Conservation (phyloP, 2,888 invertebrate genomes). For the Strigamia crassipes region DNA sequence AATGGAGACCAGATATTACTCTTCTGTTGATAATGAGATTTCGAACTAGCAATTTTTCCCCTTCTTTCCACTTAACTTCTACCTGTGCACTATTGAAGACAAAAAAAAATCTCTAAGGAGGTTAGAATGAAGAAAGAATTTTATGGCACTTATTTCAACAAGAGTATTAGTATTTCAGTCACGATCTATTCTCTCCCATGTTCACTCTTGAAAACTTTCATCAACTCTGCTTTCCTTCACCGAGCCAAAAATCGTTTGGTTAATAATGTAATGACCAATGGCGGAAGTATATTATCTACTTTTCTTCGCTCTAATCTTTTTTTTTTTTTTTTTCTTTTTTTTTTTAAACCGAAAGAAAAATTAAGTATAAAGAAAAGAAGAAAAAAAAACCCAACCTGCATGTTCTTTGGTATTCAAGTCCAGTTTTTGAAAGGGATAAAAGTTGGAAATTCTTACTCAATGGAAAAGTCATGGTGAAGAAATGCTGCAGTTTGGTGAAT, state of each 20-base stretch:
- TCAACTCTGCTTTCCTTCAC: constrained; percentile 21
- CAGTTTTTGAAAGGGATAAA: constrained; percentile 12
- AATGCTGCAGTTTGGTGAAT: constrained; percentile 16
- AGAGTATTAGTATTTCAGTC: constrained; percentile 16
- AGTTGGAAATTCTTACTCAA: constrained; percentile 5
- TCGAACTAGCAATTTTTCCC: background rate
- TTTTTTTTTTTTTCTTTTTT: background rate
- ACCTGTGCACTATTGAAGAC: background rate
- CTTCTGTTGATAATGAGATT: constrained; percentile 8
- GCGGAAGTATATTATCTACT: constrained; percentile 21
- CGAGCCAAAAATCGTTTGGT: constrained; percentile 21
- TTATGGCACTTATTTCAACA: constrained; percentile 12
- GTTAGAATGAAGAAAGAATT: constrained; percentile 16
- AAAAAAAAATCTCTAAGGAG: constrained; percentile 12
- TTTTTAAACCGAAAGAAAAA: background rate
- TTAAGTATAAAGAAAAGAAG: background rate
- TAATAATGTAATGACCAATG: constrained; percentile 21
- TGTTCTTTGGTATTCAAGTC: constrained; percentile 13
- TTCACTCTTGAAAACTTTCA: constrained; percentile 21
- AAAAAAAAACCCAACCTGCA: background rate
- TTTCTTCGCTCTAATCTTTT: background rate
- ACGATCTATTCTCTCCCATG: constrained; percentile 21
- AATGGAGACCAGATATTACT: constrained; percentile 21
- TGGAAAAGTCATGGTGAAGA: constrained; percentile 3
- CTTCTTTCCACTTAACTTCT: constrained; percentile 11